Percentiles rank a stretch among this genome's conserved stretches.
Evolutionary conservation across 1,140 invertebrate species (phyloP).

Genomic region (Phenacoccus solenopsis): DNA sequence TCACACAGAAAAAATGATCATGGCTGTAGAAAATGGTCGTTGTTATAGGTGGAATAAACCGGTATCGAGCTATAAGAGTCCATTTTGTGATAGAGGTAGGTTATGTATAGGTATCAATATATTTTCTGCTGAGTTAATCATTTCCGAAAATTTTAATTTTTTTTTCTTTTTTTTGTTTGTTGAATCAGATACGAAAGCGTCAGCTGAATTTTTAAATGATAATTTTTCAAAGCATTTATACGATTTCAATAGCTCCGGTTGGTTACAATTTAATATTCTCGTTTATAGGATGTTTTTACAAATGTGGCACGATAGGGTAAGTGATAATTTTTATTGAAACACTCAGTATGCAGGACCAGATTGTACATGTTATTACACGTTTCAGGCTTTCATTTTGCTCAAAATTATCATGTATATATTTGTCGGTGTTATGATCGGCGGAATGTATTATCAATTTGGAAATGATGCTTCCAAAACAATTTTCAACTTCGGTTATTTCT

Average conservation of each 20-base stretch:
- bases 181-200: neutral
- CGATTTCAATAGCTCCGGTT: slow-evolving; percentile 43
- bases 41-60: slow-evolving; percentile 36
- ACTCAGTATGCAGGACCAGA: neutral
- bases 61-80: neutral
- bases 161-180: neutral
- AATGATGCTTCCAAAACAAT: slow-evolving; percentile 63
- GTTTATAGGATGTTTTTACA: slow-evolving; percentile 54
- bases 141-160: neutral
- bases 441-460: slow-evolving; percentile 53
- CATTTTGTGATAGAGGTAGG: neutral
- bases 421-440: slow-evolving; percentile 53
- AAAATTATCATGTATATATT: slow-evolving; percentile 52
- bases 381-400: slow-evolving; percentile 54
- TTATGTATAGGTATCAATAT: neutral
- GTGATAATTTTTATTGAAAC: slow-evolving; percentile 10
- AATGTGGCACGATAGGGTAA: slow-evolving; percentile 54
- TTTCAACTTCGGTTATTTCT: slow-evolving; percentile 72
- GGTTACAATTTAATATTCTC: slow-evolving; percentile 50
- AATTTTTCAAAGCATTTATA: slow-evolving; percentile 29
- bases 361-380: slow-evolving; percentile 23
- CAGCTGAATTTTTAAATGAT: slow-evolving; percentile 8
- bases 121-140: neutral
- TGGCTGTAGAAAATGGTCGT: slow-evolving; percentile 46
- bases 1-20: slow-evolving; percentile 46